Evolutionary conservation across 1,140 invertebrate species (phyloP), one percentile per base, ranked within the genome.

Genomic region (Macrobrachium rosenbergii): DNA sequence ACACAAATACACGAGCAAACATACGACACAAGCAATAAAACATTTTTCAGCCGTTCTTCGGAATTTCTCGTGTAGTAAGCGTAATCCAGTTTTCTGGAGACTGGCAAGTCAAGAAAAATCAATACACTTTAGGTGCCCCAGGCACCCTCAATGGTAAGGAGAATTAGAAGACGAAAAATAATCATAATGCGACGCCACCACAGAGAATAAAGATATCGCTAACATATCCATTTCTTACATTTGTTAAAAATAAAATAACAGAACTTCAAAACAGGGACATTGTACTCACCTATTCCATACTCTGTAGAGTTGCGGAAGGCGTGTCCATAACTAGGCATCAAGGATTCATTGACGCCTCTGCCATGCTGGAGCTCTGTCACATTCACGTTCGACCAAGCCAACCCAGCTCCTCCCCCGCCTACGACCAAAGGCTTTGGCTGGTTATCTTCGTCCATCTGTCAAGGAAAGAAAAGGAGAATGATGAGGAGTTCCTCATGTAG

Each of bases 391-490:
- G 64, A 58, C 82, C 82, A 83, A 0, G 82, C 82, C 23, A 83
- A 72, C 3, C 82, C 82, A 17, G 64, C 82, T 2, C 82, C 82
- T 23, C 82, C 82, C 5, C 82, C 82, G 37, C 67, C 82, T 59
- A 83, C 82, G 59, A 83, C 82, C n/a, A 83, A 60, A 14, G 82
- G 45, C 28, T 62, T 83, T 14, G 82, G 82, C 64, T 82, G 63
- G 16, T 82, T 52, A 0, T 72, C 45, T 17, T 82, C 80, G 63
- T 52, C 72, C 80, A 69, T 63, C 64, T 21, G 77, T 5, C 11
- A 21, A 58, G 14, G 37, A 52, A 52, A 43, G 23, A 21, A 76
- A 2, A 76, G 28, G 17, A 52, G 37, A 12, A 7, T 5, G 52
- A 37, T 5, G 43, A 17, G 28, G 59, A 37, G 37, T 52, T 16